phyloP scores from a whole-genome alignment of 2,797 vertebrate species.

The Synaphobranchus kaupii region DNA sequence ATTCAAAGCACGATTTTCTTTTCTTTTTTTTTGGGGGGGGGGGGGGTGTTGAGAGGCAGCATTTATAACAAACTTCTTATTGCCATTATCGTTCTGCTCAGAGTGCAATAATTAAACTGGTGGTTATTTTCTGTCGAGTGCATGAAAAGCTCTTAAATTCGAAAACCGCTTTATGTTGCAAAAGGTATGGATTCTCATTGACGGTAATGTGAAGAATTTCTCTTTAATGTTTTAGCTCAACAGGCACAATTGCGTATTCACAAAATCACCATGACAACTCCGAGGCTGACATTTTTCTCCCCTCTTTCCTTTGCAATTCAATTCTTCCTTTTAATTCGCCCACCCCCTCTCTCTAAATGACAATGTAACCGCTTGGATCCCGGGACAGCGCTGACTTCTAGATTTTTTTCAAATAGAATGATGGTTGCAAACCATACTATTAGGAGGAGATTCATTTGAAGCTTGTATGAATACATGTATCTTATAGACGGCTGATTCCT shows the following conservation, averaged over 20 bases:
- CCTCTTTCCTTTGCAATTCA: constrained; percentile 54
- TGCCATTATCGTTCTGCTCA: constrained; percentile 20
- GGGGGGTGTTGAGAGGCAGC: background rate
- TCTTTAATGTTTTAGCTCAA: constrained; percentile 64
- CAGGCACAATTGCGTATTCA: constrained; percentile 71
- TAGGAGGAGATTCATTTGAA: background rate
- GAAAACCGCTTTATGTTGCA: background rate
- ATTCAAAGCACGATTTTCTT: constrained; percentile 10
- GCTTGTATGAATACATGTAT: background rate
- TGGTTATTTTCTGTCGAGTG: constrained; percentile 18
- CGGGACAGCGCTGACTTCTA: constrained; percentile 47
- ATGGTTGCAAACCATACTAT: constrained; percentile 11
- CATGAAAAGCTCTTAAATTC: constrained; percentile 28
- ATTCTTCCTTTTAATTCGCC: constrained; percentile 62
- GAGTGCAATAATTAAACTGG: constrained; percentile 4
- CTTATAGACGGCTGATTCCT: background rate
- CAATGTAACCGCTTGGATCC: constrained; percentile 56
- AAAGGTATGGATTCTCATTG: constrained; percentile 33
- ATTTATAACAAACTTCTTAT: constrained; percentile 24
- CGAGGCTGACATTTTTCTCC: constrained; percentile 61
- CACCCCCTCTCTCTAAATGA: constrained; percentile 44
- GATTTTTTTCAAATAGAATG: constrained; percentile 44
- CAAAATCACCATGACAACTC: constrained; percentile 79
- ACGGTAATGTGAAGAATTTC: constrained; percentile 41
- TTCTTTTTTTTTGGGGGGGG: background rate